Conservation (phyloP, 2,113 vertebrate species). For the Pycnonotus jocosus region DNA sequence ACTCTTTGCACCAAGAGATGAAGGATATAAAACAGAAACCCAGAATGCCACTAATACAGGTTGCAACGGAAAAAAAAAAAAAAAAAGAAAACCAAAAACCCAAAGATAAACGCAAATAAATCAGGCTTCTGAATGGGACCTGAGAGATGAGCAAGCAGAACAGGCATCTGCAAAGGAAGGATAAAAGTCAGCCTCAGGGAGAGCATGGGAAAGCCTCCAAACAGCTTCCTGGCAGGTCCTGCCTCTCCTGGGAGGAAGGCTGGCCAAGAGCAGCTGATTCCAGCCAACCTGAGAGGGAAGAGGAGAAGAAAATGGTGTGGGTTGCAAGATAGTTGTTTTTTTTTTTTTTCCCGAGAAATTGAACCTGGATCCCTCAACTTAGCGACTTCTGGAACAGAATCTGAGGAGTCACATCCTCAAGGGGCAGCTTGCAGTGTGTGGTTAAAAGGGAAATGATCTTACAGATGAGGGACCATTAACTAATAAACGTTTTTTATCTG, state of each 20-base stretch:
- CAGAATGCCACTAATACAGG: not conserved
- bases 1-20: not conserved
- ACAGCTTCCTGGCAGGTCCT: not conserved
- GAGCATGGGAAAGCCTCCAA: not conserved
- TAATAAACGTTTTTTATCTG: not conserved
- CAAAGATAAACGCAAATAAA: not conserved
- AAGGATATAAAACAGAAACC: not conserved
- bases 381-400: not conserved
- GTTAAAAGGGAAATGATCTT: not conserved
- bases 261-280: not conserved
- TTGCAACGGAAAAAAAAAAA: not conserved
- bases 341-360: not conserved
- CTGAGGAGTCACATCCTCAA: not conserved
- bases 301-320: not conserved
- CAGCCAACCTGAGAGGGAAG: not conserved
- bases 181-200: not conserved
- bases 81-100: too few relatives aligned
- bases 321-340: not conserved
- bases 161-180: not conserved
- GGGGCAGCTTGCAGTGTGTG: not conserved
- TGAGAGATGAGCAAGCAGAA: not conserved
- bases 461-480: not conserved
- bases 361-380: not conserved
- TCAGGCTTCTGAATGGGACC: not conserved
- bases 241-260: rapidly evolving